Evolutionary conservation across 1,140 invertebrate genomes (phyloP), one percentile per base, ranked within the genome.

Genomic region (Andrena cerasifolii): DNA sequence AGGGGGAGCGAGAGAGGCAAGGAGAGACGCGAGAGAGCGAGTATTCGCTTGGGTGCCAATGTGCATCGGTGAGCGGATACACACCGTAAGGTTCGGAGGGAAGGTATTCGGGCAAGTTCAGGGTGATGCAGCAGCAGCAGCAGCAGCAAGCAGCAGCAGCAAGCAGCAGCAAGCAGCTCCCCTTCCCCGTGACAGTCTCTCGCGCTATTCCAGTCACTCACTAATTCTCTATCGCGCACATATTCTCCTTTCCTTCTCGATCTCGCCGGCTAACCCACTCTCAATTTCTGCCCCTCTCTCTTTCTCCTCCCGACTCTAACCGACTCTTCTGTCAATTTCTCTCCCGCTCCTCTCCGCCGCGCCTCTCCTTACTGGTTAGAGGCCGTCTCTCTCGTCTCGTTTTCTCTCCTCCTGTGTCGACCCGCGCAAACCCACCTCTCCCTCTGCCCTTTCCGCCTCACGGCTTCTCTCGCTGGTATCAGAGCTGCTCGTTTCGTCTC

Each of bases 21-120:
- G 31, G 53, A 54, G 49, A 58, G 59, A 40, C 62, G 74, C 24
- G 66, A 47, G 53, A n/a, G 62, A 62, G 66, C 61, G 45, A 51
- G 54, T 78, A 85, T 77, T 82, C 61, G 81, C 80, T 86, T 86
- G 89, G 88, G 88, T 90, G 88, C 88, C 89, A 90, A n/a, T 90
- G 88, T 90, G 90, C 85, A 91, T 86, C 84, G 89, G 87, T 81
- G 83, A 86, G 78, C 63, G 82, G 77, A 86, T 78, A 79, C 68
- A 86, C 75, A 82, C 40, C 65, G 79, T 67, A 77, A 74, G 83
- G 78, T 83, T 78, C 74, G 80, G 71, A 87, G 85, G 68, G 80
- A 87, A 88, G 87, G 86, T 87, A 88, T 89, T 88, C 87, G 87
- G 84, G 82, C 87, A 89, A 88, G 87, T 89, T 89, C 87, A 88